Evolutionary conservation across 2,888 invertebrate genomes (phyloP), one percentile per base, ranked within the genome.

Genomic region (Suillia variegata): DNA sequence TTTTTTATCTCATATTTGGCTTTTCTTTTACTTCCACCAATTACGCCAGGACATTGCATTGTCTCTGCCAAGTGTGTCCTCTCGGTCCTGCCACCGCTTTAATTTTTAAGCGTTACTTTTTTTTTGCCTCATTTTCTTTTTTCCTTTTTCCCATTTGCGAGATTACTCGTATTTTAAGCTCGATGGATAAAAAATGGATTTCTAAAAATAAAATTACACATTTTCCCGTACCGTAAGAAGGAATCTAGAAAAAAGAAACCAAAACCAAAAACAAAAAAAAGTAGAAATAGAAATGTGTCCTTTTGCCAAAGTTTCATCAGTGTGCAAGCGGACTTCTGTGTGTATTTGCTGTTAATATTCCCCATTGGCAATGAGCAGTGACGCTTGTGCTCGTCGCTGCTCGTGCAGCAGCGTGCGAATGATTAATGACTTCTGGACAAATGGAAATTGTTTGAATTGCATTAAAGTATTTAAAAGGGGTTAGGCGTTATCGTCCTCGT

Each of bases 391-490:
- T n/a, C 13, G 13, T 45, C 45, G 17, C 10, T 5, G 18, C 13
- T 13, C 56, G 56, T 55, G 60, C 55, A 74, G 70, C 73, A 64
- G 69, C 69, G 72, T 77, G 71, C 68, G 70, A 79, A 79, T 79
- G 79, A 79, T 79, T 79, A 79, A 79, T 79, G 79, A 71, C 70
- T 73, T 67, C 74, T 70, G 79, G 80, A 80, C 79, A 80, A 79
- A 80, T 80, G 77, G 78, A 79, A 79, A 79, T 79, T 76, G 77
- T 77, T 76, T 75, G 76, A 77, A 78, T 79, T 78, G 75, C 77
- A 77, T 78, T 77, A 75, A 76, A 78, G 76, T 75, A 73, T 75
- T 45, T 45, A 45, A 45, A 45, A 45, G 45, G 45, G 45, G 45
- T 45, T 45, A 4, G 45, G n/a, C n/a, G 4, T 13, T 13, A n/a